These are phyloP conservation scores for Empis stercorea DNA, from an alignment of 2,888 invertebrate genomes.

Conservation along the genomic window DNA sequence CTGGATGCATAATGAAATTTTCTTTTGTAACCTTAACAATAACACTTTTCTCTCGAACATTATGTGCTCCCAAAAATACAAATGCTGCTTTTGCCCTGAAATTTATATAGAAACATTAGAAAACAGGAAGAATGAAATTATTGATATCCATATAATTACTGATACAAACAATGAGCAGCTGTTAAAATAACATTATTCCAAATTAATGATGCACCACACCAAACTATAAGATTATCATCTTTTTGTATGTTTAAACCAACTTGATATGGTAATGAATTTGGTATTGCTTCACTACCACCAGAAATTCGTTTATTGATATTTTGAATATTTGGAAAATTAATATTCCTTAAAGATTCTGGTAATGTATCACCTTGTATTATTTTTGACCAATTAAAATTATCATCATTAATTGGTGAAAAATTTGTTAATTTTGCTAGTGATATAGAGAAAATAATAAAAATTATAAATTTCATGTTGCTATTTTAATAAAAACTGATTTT, in stretches of 20 bases:
- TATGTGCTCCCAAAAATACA: neutral
- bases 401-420: no score
- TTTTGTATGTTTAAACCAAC: neutral
- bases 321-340: no score
- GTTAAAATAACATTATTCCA: constrained; percentile 3
- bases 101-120: no score
- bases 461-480: no score
- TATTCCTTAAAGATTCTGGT: no score
- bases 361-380: no score
- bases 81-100: neutral
- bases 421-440: no score
- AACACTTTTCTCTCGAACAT: neutral
- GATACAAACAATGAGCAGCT: constrained; percentile 7
- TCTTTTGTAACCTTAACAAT: neutral
- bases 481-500: no score
- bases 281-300: constrained; percentile 3
- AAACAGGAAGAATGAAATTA: neutral
- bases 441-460: no score
- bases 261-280: constrained; percentile 5
- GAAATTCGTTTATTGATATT: neutral
- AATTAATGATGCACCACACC: neutral
- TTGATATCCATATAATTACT: neutral
- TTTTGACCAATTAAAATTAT: no score
- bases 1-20: constrained; percentile 2
- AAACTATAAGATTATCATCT: neutral